These are phyloP conservation scores for Cataglyphis albicans DNA, from an alignment of 2,888 invertebrate genomes.

Conservation along the genomic window DNA sequence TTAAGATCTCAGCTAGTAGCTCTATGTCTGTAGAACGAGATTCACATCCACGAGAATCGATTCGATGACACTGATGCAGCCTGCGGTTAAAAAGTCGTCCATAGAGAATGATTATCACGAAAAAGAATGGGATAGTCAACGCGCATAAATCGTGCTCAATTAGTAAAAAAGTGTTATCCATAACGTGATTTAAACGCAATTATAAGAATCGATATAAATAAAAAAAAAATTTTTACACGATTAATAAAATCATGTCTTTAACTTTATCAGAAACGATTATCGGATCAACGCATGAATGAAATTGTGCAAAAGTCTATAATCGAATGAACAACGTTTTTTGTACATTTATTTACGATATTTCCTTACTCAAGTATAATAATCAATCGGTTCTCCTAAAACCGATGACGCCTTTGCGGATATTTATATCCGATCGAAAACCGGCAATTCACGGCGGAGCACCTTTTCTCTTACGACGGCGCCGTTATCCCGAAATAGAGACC, in stretches of 20 bases:
- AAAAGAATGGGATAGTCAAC: neutral
- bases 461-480: constrained; percentile 3
- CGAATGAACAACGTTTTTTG: neutral
- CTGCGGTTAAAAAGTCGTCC: constrained; percentile 15
- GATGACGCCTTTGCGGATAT: neutral
- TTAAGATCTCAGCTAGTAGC: constrained; percentile 59
- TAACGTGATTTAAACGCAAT: neutral
- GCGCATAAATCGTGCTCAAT: neutral
- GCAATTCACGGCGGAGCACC: constrained; percentile 5
- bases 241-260: neutral
- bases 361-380: neutral
- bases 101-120: neutral
- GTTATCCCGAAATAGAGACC: constrained; percentile 41
- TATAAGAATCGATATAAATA: neutral
- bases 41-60: constrained; percentile 49
- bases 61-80: constrained; percentile 19
- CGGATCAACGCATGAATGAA: neutral
- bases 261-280: neutral
- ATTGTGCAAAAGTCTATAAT: neutral
- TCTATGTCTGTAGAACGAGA: constrained; percentile 26
- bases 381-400: neutral
- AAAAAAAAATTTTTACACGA: neutral
- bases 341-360: neutral
- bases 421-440: neutral
- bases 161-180: neutral